Percentiles rank a stretch among this genome's conserved stretches.
Conservation (phyloP, 2,888 invertebrate genomes). For the Xylocampa areola region DNA sequence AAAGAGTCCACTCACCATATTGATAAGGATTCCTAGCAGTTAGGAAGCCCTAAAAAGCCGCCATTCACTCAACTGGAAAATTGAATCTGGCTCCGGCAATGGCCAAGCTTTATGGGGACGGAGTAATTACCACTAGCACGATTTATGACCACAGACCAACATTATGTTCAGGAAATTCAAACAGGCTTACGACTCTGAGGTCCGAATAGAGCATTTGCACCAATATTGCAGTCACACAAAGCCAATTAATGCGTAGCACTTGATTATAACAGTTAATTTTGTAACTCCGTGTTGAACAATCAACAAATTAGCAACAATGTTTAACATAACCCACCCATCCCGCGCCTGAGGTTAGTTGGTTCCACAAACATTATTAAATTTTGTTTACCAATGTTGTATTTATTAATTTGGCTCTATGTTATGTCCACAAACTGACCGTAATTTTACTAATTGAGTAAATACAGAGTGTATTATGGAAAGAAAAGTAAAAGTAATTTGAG, state of each 20-base stretch:
- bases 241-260: constrained; percentile 27
- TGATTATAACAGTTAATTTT: constrained; percentile 44
- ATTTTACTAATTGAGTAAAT: constrained; percentile 41
- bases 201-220: constrained; percentile 7
- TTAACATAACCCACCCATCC: constrained; percentile 58
- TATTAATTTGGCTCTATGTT: constrained; percentile 23
- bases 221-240: constrained; percentile 14
- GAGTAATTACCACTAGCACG: constrained; percentile 45
- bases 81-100: constrained; percentile 49
- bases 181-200: constrained; percentile 11
- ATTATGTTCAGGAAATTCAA: constrained; percentile 42
- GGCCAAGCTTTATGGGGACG: constrained; percentile 45
- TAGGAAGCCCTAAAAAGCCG: constrained; percentile 53
- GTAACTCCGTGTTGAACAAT: constrained; percentile 57
- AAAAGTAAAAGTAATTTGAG: constrained; percentile 3
- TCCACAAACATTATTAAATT: constrained; percentile 64
- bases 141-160: constrained; percentile 46
- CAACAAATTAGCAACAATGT: constrained; percentile 67
- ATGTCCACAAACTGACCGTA: constrained; percentile 14
- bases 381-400: constrained; percentile 57
- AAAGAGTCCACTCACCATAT: constrained; percentile 22
- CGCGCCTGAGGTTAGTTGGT: constrained; percentile 44
- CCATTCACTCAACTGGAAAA: constrained; percentile 51
- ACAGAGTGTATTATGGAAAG: constrained; percentile 7
- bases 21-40: constrained; percentile 46